Evolutionary conservation across 2,797 vertebrate species (phyloP), one percentile per base, ranked within the genome.

Genomic region (Urosaurus nigricauda): DNA sequence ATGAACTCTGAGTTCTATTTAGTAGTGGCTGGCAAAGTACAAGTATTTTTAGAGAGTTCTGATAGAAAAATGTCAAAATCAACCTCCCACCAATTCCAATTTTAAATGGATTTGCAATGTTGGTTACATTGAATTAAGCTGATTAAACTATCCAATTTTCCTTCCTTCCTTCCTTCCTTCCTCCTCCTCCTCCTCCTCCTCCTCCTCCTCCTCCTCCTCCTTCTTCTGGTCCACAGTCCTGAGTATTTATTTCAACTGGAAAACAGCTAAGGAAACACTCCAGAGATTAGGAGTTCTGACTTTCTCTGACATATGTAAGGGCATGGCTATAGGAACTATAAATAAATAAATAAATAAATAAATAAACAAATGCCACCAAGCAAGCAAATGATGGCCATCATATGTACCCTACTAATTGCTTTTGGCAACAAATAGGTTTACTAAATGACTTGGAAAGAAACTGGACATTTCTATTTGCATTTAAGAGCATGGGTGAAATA

Each of bases 391-490:
- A 79, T 86, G 91, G 87, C 79, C 32, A 87, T 90, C 40, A 17
- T 81, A 24, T 40, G 60, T 47, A 75, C 47, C 26, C 40, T 56
- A 79, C 26, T 79, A 93, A 92, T 92, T 71, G 86, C 32, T 65
- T 82, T 53, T 91, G 71, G 68, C 79, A 92, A 87, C 85, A 71
- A 56, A 73, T 13, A 71, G 77, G 47, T 84, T 85, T 70, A 26
- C 35, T 91, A 82, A 79, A 84, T 65, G 29, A 89, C 88, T 90
- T 65, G 87, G 75, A 89, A 43, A 88, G 84, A 92, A 60, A 80
- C 75, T 81, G 83, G 91, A 89, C 74, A 6, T 40, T 19, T 63
- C 47, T 71, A 79, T 87, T 92, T 93, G 63, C 32, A 87, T 90
- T 88, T 84, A 83, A 89, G 73, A 87, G 8, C 70, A 75, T 32